A percentile compares a stretch with the other conserved stretches of the same genome.
Conservation (phyloP, 2,797 vertebrate genomes). For the Lacerta agilis region DNA sequence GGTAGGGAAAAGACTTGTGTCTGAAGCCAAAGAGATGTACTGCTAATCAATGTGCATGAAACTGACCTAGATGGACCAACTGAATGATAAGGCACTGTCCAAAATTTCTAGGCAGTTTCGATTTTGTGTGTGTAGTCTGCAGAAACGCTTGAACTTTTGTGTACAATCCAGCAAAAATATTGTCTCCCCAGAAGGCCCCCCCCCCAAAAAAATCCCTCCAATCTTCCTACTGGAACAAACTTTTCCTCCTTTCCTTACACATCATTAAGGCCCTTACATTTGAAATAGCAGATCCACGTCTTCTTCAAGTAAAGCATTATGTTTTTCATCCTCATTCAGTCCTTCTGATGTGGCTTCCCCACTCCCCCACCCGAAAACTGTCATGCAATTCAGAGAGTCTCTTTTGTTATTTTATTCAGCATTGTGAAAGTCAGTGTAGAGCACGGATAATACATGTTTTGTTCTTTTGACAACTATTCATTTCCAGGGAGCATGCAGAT, state of each 20-base stretch:
- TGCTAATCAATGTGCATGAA: too few relatives aligned
- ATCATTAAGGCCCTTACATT: conserved; percentile 31
- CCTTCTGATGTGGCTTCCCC: conserved; percentile 28
- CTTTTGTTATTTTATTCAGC: conserved; percentile 51
- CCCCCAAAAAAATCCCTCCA: background rate
- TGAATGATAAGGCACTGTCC: too few relatives aligned
- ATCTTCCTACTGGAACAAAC: background rate
- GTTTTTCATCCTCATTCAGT: conserved; percentile 32
- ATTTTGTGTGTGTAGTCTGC: too few relatives aligned
- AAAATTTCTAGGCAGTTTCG: background rate
- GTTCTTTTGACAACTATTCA: conserved; percentile 72
- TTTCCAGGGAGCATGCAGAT: conserved; percentile 47
- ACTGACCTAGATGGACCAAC: too few relatives aligned
- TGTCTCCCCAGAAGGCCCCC: background rate
- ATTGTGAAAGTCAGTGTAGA: conserved; percentile 51
- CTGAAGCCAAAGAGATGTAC: too few relatives aligned
- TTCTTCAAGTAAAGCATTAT: conserved; percentile 26
- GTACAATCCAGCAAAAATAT: background rate
- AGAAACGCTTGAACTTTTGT: background rate
- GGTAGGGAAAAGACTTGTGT: too few relatives aligned
- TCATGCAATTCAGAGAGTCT: conserved; percentile 39
- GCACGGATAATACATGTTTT: conserved; percentile 54
- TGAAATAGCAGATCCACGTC: conserved; percentile 33
- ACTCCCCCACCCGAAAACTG: conserved; percentile 2
- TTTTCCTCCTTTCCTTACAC: conserved; percentile 26